phyloP scores from a whole-genome alignment of 2,797 vertebrate species.

The Hydrolagus colliei region DNA sequence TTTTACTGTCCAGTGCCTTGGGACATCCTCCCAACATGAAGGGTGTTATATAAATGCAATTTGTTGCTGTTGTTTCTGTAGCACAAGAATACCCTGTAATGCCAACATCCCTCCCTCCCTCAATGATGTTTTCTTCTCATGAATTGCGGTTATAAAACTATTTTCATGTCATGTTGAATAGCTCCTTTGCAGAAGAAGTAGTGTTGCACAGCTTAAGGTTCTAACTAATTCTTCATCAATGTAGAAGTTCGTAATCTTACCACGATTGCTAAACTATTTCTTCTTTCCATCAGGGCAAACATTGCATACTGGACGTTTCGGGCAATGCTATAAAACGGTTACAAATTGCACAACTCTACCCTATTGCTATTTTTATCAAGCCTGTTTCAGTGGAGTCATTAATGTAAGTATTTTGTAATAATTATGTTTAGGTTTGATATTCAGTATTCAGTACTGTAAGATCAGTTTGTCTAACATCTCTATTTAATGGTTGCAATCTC shows the following conservation, averaged over 20 bases:
- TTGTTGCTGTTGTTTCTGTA: too few species aligned
- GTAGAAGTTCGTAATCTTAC: not conserved
- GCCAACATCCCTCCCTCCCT: too few species aligned
- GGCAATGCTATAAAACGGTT: slow-evolving; percentile 95
- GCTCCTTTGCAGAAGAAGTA: not conserved
- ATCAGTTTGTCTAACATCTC: not conserved
- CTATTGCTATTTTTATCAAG: slow-evolving; percentile 95
- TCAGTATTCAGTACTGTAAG: not conserved
- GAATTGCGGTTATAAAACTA: too few species aligned
- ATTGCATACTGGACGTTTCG: slow-evolving; percentile 96
- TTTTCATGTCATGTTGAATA: not conserved
- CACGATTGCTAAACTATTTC: not conserved
- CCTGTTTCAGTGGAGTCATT: slow-evolving; percentile 84
- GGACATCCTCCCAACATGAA: too few species aligned
- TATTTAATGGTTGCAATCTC: not conserved
- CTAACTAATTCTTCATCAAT: not conserved
- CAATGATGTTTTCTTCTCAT: too few species aligned
- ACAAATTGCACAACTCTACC: slow-evolving; percentile 96
- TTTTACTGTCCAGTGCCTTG: too few species aligned
- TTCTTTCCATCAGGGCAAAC: slow-evolving; percentile 76
- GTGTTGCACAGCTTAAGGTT: not conserved
- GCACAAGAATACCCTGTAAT: too few species aligned
- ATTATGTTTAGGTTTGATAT: not conserved
- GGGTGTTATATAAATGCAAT: too few species aligned
- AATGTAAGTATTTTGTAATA: slow-evolving; percentile 70